These are phyloP conservation scores for Colaptes auratus DNA, from an alignment of 2,113 vertebrate genomes.

Conservation along the genomic window DNA sequence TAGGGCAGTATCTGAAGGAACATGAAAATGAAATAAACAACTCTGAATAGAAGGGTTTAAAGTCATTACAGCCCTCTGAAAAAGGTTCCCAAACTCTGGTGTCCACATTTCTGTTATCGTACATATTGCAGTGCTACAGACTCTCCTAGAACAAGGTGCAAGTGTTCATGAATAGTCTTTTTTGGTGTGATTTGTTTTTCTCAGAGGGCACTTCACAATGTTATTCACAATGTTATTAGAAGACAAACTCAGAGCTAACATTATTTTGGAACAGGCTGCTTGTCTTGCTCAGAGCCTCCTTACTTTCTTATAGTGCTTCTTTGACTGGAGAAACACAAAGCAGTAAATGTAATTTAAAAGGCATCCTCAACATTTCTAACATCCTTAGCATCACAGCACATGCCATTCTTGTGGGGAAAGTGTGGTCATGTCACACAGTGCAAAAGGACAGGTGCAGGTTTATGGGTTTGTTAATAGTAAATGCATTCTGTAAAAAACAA, in stretches of 20 bases:
- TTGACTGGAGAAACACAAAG: not conserved
- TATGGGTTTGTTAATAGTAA: conserved; percentile 29
- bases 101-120: not conserved
- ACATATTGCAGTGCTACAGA: not conserved
- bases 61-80: not conserved
- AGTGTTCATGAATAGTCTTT: not conserved
- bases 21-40: not conserved
- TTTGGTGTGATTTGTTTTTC: not conserved
- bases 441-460: conserved; percentile 36
- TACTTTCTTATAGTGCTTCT: not conserved
- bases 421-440: not conserved
- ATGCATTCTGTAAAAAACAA: conserved; percentile 27
- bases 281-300: not conserved
- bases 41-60: not conserved
- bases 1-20: not conserved
- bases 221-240: too few relatives aligned
- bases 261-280: not conserved
- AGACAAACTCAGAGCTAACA: not conserved
- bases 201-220: not conserved
- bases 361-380: conserved; percentile 19
- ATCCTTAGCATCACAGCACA: conserved; percentile 13
- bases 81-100: not conserved
- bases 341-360: conserved; percentile 40
- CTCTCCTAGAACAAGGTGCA: not conserved
- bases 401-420: conserved; percentile 40